These are phyloP conservation scores for Pagetopsis macropterus DNA, from an alignment of 2,797 vertebrate species.

Conservation along the genomic window DNA sequence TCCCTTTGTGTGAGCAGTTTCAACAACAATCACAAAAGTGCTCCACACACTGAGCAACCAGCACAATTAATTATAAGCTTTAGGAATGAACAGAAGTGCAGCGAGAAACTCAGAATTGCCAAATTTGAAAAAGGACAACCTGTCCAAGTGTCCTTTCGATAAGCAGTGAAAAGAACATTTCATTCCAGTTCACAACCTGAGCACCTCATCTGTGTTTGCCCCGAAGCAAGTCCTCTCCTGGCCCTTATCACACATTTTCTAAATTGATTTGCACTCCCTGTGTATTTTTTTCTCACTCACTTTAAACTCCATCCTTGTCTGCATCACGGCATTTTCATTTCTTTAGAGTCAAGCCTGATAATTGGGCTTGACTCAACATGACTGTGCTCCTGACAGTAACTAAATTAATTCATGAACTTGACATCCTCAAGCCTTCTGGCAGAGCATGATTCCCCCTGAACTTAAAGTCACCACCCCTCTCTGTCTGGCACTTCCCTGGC, in stretches of 20 bases:
- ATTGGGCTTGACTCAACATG: not conserved
- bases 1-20: conserved; percentile 9
- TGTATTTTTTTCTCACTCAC: not conserved
- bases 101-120: conserved; percentile 30
- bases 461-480: conserved; percentile 19
- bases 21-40: conserved; percentile 24
- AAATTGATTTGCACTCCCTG: conserved; percentile 43
- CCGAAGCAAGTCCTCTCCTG: conserved; percentile 32
- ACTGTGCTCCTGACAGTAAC: not conserved
- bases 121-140: conserved; percentile 57
- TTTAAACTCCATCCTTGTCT: conserved; percentile 20
- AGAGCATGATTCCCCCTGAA: conserved; percentile 7
- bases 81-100: conserved; percentile 20
- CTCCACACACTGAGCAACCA: conserved; percentile 8
- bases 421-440: not conserved
- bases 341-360: not conserved
- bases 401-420: conserved; percentile 3
- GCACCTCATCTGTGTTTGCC: conserved; percentile 48
- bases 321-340: conserved; percentile 16
- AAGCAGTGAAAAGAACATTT: conserved; percentile 61
- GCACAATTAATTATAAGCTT: conserved; percentile 24
- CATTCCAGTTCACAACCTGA: conserved; percentile 48
- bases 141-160: conserved; percentile 39
- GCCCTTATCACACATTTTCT: conserved; percentile 43
- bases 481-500: conserved; percentile 15